These are phyloP conservation scores for Cotesia typhae DNA, from an alignment of 1,140 invertebrate species.

Conservation along the genomic window DNA sequence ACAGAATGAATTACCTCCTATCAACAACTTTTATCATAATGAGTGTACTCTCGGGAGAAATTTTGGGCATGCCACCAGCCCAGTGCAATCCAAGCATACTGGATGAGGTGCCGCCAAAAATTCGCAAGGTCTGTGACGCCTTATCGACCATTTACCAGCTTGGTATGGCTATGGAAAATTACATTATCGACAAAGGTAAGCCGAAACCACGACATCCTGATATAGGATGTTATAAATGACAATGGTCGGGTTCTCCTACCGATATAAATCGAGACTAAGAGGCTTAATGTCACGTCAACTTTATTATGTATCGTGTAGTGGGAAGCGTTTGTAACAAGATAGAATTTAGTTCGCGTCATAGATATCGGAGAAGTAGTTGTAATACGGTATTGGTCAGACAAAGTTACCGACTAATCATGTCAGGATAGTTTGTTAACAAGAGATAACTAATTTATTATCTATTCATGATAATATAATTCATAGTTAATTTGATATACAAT, in stretches of 20 bases:
- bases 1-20: conserved; percentile 46
- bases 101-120: conserved; percentile 66
- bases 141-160: conserved; percentile 66
- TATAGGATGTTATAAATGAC: neutral
- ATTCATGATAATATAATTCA: no score
- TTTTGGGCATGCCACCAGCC: conserved; percentile 58
- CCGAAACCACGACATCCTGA: conserved; percentile 11
- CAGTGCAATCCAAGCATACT: conserved; percentile 67
- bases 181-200: conserved; percentile 66
- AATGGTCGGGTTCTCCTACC: no score
- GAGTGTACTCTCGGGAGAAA: conserved; percentile 47
- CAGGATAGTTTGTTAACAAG: no score
- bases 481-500: no score
- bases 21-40: conserved; percentile 46
- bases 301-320: neutral
- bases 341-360: neutral
- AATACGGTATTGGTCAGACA: neutral
- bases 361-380: no score
- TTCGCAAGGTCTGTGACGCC: conserved; percentile 68
- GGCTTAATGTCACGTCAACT: neutral
- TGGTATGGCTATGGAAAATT: conserved; percentile 65
- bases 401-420: neutral
- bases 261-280: neutral
- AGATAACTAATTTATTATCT: no score
- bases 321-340: neutral